Evolutionary conservation across 2,797 vertebrate species (phyloP), one percentile per base, ranked within the genome.

Genomic region (Rousettus madagascariensis): DNA sequence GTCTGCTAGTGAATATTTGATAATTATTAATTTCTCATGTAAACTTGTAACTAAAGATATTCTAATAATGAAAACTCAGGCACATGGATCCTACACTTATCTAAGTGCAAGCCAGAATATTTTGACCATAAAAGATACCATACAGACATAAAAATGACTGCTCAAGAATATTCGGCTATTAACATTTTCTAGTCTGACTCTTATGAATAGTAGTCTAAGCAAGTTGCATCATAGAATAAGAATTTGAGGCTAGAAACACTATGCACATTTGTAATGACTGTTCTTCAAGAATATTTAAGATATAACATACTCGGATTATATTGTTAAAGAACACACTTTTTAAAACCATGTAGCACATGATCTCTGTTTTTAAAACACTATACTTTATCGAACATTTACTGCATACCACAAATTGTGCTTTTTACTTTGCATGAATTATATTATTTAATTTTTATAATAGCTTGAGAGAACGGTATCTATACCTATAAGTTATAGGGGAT

Each of bases 201-300:
- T 66, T 41, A n/a, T 16, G 51, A 80, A n/a, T 11, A 77, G 36
- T 10, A 78, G 30, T 26, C 66, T 19, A 49, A 74, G 55, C 30
- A 71, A 49, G 61, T 26, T 72, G 41, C 17, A 33, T 46, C 2
- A 0, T 12, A 86, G 55, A 57, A 41, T 94, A 91, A 96, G 36
- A 77, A 95, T 49, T 59, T 49, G 33, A 19, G 19, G 49, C 20
- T 49, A 90, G 63, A 94, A 86, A 82, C 41, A 78, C 63, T 49
- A 10, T 6, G 24, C 22, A 95, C 41, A 75, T 71, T 90, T 71
- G 49, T 46, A 94, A 46, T 65, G 46, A 57, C 59, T 33, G 0
- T 66, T 87, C 53, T 77, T 65, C 43, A 91, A 85, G 61, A 88
- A 86, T 53, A 84, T 38, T 79, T 97, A 68, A 51, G 55, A 46